phyloP scores from a whole-genome alignment of 2,797 vertebrate genomes.

The Furcifer pardalis region DNA sequence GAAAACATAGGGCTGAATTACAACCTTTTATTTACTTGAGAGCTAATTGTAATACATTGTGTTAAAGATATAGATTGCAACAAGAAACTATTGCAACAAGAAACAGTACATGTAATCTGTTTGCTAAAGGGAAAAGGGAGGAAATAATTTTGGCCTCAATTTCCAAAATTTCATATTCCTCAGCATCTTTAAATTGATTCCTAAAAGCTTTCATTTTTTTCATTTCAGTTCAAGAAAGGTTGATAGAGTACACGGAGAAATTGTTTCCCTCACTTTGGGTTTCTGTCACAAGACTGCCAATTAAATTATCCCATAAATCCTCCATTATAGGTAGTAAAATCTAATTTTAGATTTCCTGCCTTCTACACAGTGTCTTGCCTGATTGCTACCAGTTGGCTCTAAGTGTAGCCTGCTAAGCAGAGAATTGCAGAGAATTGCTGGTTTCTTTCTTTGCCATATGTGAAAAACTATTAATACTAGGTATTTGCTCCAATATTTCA shows the following conservation, averaged over 20 bases:
- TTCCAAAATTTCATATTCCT: not conserved
- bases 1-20: conserved; percentile 12
- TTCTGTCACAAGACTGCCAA: conserved; percentile 80
- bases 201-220: conserved; percentile 31
- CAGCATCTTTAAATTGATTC: conserved; percentile 51
- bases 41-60: conserved; percentile 14
- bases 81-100: not conserved
- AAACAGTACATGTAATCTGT: conserved; percentile 12
- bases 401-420: conserved; percentile 66
- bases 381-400: conserved; percentile 77
- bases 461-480: conserved; percentile 47
- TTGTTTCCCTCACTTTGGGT: conserved; percentile 69
- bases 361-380: conserved; percentile 72
- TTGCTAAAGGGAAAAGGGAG: conserved; percentile 22
- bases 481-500: conserved; percentile 59
- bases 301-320: conserved; percentile 84
- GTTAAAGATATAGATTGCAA: not conserved
- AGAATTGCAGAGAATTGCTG: conserved; percentile 50
- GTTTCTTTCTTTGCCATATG: conserved; percentile 59
- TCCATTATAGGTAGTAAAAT: conserved; percentile 84
- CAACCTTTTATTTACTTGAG: conserved; percentile 37
- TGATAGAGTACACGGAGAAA: conserved; percentile 65
- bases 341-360: conserved; percentile 88
- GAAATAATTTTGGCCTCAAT: conserved; percentile 28
- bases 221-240: conserved; percentile 52